Evolutionary conservation across 2,113 vertebrate species (phyloP).

Genomic region (Bos javanicus): DNA sequence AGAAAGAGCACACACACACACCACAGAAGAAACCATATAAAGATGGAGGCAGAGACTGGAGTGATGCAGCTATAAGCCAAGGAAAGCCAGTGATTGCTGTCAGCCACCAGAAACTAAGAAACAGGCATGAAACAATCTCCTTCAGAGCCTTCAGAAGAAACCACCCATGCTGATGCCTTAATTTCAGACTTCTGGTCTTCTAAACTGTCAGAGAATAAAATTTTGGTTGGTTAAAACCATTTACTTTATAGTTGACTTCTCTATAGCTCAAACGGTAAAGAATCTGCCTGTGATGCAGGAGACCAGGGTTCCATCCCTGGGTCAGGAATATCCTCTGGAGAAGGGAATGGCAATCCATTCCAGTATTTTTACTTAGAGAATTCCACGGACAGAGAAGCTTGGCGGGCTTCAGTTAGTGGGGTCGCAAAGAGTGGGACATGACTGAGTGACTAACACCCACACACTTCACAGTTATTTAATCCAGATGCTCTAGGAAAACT

Average conservation of each 20-base stretch:
- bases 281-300: neutral
- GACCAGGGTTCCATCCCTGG: neutral
- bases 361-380: neutral
- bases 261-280: neutral
- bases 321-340: neutral
- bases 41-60: neutral
- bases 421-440: fast-evolving
- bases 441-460: neutral
- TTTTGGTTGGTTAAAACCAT: neutral
- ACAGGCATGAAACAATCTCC: neutral
- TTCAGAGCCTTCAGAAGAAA: neutral
- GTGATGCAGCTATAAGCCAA: neutral
- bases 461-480: neutral
- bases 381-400: neutral
- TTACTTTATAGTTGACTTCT: neutral
- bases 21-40: neutral
- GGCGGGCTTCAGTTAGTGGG: fast-evolving
- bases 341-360: neutral
- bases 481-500: neutral
- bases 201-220: neutral
- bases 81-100: neutral
- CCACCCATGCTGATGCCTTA: neutral
- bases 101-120: neutral
- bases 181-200: neutral
- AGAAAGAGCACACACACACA: too few species aligned